These are phyloP conservation scores for Fissipunctia ypsillon DNA, from an alignment of 2,888 invertebrate genomes.

Conservation along the genomic window DNA sequence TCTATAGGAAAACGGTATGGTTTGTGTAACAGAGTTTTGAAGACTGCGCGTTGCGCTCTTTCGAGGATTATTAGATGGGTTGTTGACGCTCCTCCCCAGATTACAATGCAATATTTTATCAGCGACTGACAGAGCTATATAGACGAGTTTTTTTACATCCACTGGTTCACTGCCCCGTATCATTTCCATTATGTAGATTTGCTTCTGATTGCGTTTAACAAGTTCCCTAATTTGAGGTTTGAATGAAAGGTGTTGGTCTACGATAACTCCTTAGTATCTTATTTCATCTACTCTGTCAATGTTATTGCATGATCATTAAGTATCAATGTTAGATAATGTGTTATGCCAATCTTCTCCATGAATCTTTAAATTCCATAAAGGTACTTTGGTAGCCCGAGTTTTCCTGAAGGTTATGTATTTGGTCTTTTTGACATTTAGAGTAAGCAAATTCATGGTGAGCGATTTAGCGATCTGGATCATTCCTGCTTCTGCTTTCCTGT, in stretches of 20 bases:
- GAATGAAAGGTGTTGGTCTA: background rate
- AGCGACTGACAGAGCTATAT: too few relatives aligned
- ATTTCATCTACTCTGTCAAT: background rate
- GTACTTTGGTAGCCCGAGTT: background rate
- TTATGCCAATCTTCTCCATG: background rate
- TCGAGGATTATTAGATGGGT: too few relatives aligned
- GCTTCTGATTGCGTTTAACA: too few relatives aligned
- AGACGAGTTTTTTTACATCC: too few relatives aligned
- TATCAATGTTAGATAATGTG: background rate
- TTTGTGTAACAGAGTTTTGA: too few relatives aligned
- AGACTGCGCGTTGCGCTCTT: too few relatives aligned
- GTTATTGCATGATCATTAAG: background rate
- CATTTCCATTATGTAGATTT: too few relatives aligned
- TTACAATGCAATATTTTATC: too few relatives aligned
- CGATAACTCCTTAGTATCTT: background rate
- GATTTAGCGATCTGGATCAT: background rate
- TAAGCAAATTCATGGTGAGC: conserved; percentile 4
- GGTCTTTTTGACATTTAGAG: background rate
- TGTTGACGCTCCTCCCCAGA: too few relatives aligned
- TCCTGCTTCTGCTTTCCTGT: conserved; percentile 1
- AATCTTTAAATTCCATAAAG: background rate
- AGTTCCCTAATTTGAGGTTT: background rate
- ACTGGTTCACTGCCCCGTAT: too few relatives aligned
- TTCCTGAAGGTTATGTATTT: background rate
- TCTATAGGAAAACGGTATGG: too few relatives aligned